Conservation (phyloP, 2,888 invertebrate genomes). For the Pristionchus mayeri region DNA sequence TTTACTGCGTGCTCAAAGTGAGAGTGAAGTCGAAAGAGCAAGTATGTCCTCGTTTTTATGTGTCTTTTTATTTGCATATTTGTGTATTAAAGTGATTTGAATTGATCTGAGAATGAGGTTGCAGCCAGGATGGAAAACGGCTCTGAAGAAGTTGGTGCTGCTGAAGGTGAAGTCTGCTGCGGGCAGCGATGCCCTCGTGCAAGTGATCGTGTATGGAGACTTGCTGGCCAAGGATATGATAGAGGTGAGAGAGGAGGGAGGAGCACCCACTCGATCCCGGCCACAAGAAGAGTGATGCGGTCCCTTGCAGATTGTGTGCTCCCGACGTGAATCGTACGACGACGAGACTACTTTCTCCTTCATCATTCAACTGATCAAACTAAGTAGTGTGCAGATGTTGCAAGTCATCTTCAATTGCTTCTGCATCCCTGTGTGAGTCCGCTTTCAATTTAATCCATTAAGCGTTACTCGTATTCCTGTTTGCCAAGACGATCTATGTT, state of each 20-base stretch:
- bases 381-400: not conserved
- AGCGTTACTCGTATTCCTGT: too few species aligned
- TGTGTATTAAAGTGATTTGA: too few species aligned
- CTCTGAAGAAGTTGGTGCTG: not conserved
- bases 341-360: not conserved
- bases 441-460: not conserved
- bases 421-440: not conserved
- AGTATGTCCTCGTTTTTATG: not conserved
- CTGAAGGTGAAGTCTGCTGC: not conserved
- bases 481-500: too few species aligned
- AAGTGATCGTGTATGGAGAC: constrained; percentile 14
- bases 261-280: too few species aligned
- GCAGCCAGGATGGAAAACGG: not conserved
- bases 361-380: not conserved
- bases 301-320: not conserved
- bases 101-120: not conserved
- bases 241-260: not conserved
- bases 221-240: not conserved
- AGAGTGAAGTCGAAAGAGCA: constrained; percentile 9
- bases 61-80: not conserved
- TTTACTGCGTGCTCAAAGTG: constrained; percentile 34
- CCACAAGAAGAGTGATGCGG: too few species aligned
- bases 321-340: not conserved
- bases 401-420: not conserved
- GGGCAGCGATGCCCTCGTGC: not conserved